Conservation (phyloP, 2,888 invertebrate species). For the Cephus spinipes region DNA sequence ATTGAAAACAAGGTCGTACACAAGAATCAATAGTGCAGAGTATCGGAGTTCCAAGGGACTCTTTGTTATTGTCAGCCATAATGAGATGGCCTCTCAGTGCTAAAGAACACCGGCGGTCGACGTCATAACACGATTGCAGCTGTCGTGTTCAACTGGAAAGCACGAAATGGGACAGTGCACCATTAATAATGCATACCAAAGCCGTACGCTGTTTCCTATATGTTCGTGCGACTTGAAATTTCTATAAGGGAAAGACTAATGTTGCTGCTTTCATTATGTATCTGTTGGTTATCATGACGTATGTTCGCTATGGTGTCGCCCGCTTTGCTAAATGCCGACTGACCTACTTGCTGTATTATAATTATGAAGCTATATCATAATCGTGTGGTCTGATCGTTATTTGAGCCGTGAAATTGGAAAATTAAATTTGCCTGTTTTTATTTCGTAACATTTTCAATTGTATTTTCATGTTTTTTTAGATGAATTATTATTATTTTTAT, state of each 20-base stretch:
- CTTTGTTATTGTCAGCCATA: not conserved
- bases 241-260: not conserved
- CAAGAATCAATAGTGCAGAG: not conserved
- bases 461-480: not conserved
- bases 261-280: not conserved
- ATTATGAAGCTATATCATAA: not conserved
- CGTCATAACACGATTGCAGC: not conserved
- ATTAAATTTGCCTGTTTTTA: not conserved
- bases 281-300: not conserved
- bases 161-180: constrained; percentile 13
- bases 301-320: not conserved
- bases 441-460: not conserved
- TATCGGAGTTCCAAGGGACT: not conserved
- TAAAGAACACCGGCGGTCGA: not conserved
- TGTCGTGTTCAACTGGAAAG: constrained; percentile 10
- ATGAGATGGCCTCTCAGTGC: not conserved
- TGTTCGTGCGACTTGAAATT: not conserved
- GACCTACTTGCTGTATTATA: not conserved
- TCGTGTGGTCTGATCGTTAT: not conserved
- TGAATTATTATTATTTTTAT: too few species aligned
- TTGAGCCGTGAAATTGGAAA: not conserved
- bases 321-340: not conserved
- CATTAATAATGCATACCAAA: constrained; percentile 20
- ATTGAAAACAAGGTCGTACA: not conserved
- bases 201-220: not conserved